phyloP scores from a whole-genome alignment of 2,797 vertebrate species.

The Paramormyrops hopkinsi region DNA sequence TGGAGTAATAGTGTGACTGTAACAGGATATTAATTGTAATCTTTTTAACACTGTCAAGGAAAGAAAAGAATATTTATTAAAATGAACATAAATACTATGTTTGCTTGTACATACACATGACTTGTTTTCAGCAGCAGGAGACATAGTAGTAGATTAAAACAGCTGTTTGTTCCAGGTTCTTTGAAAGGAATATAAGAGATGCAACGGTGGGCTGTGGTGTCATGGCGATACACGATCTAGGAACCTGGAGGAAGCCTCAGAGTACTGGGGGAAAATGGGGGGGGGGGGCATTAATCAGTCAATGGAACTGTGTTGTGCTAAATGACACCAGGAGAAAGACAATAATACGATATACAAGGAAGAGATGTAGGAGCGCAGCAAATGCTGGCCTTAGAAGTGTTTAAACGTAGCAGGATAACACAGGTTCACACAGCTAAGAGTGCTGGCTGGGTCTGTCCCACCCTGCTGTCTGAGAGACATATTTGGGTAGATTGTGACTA shows the following conservation, averaged over 20 bases:
- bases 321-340: background rate
- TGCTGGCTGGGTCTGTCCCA: background rate
- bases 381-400: background rate
- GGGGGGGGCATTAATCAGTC: background rate
- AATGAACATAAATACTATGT: background rate
- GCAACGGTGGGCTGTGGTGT: background rate
- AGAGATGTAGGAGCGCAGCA: background rate
- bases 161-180: background rate
- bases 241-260: background rate
- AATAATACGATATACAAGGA: background rate
- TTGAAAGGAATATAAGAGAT: background rate
- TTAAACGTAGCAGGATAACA: background rate
- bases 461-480: background rate
- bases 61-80: background rate
- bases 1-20: background rate
- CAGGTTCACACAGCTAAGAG: background rate
- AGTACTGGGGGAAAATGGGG: background rate
- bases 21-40: background rate
- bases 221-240: background rate
- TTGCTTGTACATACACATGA: background rate
- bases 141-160: background rate
- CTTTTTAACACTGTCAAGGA: background rate
- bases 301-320: background rate
- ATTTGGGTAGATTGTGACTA: slow-evolving; percentile 2
- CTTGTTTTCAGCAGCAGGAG: background rate